Base-by-base conservation (phyloP, 2,797 vertebrate species). In the Epinephelus coioides region DNA sequence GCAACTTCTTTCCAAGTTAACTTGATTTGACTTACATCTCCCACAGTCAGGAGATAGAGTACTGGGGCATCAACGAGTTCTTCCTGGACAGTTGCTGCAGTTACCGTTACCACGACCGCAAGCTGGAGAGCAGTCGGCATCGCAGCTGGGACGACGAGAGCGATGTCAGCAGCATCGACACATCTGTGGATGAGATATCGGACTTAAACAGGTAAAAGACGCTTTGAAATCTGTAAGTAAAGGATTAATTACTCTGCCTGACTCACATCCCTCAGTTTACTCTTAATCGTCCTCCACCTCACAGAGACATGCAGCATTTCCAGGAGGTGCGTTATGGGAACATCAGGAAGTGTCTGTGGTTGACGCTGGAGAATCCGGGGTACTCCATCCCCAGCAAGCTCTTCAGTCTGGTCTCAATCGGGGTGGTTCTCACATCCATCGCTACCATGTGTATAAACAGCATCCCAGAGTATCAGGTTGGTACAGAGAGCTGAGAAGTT, bases 31-130 rank as follows among this genome's bases (percentile, higher is more conserved):
- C n/a, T 4, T 18, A 5, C 72, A 18, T 63, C 60, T 18, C 30
- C 17, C 1, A 0, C 84, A 94, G 97, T 89, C 98, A 99, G 94
- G 98, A 99, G 94, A 98, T 99, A 0, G 98, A 99, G 89, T 99
- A 99, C 90, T 99, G 98, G 98, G 98, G 98, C 89, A 97, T 99
- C 94, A 97, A 97, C 0, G 98, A 99, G 79, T 97, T 97, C 94
- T 98, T 98, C 92, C 94, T 99, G 91, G 98, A 98, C 93, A 93
- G 95, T 8, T 99, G 98, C 95, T 99, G 98, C 85, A 99, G 97
- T 85, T 97, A 97, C 83, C 97, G 97, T 54, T 99, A 97, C 91
- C 97, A 98, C 0, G 98, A 99, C 90, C 97, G 98, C 69, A 97
- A 98, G 51, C 95, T 99, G 89, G 96, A 96, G 88, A 95, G 78